Base-by-base conservation (phyloP, 2,888 invertebrate species). In the Drosophila cognata region DNA sequence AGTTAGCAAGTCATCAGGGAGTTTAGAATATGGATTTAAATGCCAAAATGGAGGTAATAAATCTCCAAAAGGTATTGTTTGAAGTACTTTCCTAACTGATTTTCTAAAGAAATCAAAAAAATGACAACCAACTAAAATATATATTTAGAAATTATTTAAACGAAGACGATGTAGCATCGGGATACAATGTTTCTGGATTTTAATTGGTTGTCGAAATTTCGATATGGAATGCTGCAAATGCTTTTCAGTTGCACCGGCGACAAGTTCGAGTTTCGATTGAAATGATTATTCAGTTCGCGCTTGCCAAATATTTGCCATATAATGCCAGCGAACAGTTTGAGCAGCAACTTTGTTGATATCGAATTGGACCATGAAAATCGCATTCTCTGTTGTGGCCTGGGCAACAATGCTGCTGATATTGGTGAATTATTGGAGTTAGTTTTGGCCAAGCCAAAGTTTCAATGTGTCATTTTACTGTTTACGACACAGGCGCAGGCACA, bases 101-200 rank as follows among this genome's bases (percentile, higher is more conserved):
- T 21, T 21, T 21, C 21, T 21, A 21, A 21, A 21, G 21, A 21
- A 21, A 21, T 21, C 21, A 21, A 21, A 74, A 55, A 21, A 43
- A 3, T 70, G 72, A 74, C 82, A 89, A 76, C 74, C 78, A 87
- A 87, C 84, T 70, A 65, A 70, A 66, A 76, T 68, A 60, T 80
- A 70, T 62, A 71, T 38, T 43, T 58, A 31, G 38, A 64, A 52
- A 43, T 62, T 18, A 65, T 63, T 29, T 38, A 7, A 38, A 61
- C 50, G 48, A 43, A 16, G 57, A 58, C 62, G 56, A 48, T 79
- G 70, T 79, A 52, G 52, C 41, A 16, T 10, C 53, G 25, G 28
- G 5, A 52, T 25, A 2, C 8, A 66, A 71, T 77, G 60, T 56
- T 55, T 50, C 56, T 46, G 6, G 25, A 16, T 43, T 38, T 77